Percentiles rank a stretch among this genome's conserved stretches.
These are phyloP conservation scores for Acropora tenuis DNA, from an alignment of 64 coral and sea anemone genomes.

Conservation along the genomic window DNA sequence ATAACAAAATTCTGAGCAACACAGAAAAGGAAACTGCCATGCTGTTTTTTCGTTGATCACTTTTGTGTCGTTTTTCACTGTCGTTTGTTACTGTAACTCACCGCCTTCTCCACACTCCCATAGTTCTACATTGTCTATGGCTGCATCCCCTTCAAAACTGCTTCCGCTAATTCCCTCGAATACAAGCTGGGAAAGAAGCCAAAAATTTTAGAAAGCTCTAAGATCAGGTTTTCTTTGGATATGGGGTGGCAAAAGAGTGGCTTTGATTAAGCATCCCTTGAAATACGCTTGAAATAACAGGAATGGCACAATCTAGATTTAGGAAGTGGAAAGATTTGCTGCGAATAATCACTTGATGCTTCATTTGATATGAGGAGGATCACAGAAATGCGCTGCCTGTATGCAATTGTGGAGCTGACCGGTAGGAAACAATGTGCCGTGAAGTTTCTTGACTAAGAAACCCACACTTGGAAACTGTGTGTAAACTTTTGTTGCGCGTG, in stretches of 20 bases:
- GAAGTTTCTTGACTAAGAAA: neutral
- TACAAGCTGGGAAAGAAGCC: neutral
- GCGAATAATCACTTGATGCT: neutral
- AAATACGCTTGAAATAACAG: neutral
- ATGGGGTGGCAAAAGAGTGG: neutral
- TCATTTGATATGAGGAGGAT: neutral
- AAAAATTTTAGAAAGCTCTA: neutral
- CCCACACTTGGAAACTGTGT: neutral
- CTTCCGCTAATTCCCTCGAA: slow-evolving; percentile 2
- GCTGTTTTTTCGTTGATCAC: neutral
- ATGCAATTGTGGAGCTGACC: neutral
- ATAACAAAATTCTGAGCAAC: neutral
- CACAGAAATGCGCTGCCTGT: neutral
- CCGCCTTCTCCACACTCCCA: slow-evolving; percentile 5
- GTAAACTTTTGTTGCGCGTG: neutral
- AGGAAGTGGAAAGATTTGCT: neutral
- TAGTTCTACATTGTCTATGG: slow-evolving; percentile 11
- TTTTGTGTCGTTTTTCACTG: too few species aligned
- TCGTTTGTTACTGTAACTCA: neutral
- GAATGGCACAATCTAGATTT: neutral
- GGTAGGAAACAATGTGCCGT: neutral
- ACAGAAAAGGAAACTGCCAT: neutral
- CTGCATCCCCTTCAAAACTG: neutral
- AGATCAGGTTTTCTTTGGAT: neutral
- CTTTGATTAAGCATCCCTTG: neutral